Evolutionary conservation across 2,888 invertebrate species (phyloP).

Genomic region (Steromphala cineraria): DNA sequence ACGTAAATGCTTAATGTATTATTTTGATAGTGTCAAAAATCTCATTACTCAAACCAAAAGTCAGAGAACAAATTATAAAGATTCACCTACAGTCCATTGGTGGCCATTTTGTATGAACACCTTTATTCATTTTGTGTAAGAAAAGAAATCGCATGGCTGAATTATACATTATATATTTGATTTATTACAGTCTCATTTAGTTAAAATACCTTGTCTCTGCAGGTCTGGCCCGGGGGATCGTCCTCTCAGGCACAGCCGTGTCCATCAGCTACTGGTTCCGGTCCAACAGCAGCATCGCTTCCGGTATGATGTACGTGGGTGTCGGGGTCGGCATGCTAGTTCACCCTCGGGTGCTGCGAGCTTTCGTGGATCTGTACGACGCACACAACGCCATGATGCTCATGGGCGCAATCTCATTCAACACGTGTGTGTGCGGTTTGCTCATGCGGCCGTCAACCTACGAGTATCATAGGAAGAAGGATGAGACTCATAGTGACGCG

Average conservation of each 20-base stretch:
- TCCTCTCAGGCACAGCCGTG: background rate
- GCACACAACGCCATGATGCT: background rate
- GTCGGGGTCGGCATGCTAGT: background rate
- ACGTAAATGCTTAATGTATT: too few relatives aligned
- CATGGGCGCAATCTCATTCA: background rate
- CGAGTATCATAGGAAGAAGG: background rate
- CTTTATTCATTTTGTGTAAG: too few relatives aligned
- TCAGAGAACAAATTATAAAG: too few relatives aligned
- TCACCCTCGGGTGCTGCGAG: background rate
- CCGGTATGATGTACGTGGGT: background rate
- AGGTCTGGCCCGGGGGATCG: too few relatives aligned
- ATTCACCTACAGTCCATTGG: too few relatives aligned
- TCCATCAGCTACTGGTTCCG: background rate
- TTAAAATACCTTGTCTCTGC: too few relatives aligned
- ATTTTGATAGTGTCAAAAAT: too few relatives aligned
- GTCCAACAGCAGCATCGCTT: background rate
- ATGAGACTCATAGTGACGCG: background rate
- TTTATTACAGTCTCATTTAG: too few relatives aligned
- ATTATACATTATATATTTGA: too few relatives aligned
- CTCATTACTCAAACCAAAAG: too few relatives aligned
- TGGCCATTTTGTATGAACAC: too few relatives aligned
- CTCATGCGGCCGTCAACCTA: background rate
- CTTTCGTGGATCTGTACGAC: background rate
- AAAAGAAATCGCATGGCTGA: too few relatives aligned
- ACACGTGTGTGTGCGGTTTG: background rate